Evolutionary conservation across 37 sponge, comb jelly and placozoan genomes (phyloP).

Genomic region (Dysidea cf. avara): DNA sequence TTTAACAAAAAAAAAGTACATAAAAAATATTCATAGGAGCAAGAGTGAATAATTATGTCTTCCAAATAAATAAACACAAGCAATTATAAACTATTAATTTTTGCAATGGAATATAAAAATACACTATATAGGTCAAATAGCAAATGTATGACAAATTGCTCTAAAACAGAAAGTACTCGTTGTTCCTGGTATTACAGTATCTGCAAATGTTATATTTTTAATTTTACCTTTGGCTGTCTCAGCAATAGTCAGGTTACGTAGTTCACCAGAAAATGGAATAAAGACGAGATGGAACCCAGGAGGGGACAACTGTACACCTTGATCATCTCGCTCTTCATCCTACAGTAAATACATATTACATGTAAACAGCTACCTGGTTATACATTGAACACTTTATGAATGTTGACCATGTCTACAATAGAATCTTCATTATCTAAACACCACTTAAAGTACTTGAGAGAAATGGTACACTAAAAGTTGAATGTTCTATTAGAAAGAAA

Average conservation of each 20-base stretch:
- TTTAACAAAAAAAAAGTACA: not conserved
- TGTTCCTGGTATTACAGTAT: no score
- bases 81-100: not conserved
- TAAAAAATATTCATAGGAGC: not conserved
- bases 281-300: slow-evolving; percentile 88
- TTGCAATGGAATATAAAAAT: slow-evolving; percentile 11
- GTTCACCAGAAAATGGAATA: slow-evolving; percentile 84
- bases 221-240: slow-evolving; percentile 41
- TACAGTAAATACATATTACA: no score
- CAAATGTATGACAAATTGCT: not conserved
- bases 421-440: no score
- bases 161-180: not conserved
- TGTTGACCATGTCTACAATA: no score
- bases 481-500: no score
- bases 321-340: slow-evolving; percentile 77
- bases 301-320: slow-evolving; percentile 65
- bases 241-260: slow-evolving; percentile 60
- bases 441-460: no score
- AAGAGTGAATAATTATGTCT: not conserved
- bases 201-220: not conserved
- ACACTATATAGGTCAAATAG: not conserved
- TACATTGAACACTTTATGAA: no score
- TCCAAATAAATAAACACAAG: not conserved
- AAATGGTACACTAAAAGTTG: no score
- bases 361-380: no score